Percentiles rank a stretch among this genome's conserved stretches.
phyloP scores from a whole-genome alignment of 2,113 vertebrate genomes.

The Albula goreensis region DNA sequence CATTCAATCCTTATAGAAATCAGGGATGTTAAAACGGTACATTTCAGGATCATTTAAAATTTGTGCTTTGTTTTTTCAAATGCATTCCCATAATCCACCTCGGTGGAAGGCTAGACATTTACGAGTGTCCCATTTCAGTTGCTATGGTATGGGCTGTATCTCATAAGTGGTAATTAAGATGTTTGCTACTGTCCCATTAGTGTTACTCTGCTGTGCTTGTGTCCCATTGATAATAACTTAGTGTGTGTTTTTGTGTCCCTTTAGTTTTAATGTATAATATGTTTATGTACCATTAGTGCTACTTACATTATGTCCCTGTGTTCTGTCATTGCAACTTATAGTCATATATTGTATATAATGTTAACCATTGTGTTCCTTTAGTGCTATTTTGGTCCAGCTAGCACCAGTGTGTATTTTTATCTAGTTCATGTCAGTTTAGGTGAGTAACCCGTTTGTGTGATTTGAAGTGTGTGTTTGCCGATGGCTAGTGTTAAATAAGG shows the following conservation, averaged over 20 bases:
- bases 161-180: not conserved
- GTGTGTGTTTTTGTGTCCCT: not conserved
- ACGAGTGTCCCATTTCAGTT: not conserved
- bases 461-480: slow-evolving; percentile 54
- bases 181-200: not conserved
- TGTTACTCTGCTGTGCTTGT: not conserved
- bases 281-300: not conserved
- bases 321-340: no score
- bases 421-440: no score
- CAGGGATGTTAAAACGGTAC: slow-evolving; percentile 43
- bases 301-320: not conserved
- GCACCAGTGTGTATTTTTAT: not conserved
- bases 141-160: not conserved
- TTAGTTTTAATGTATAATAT: not conserved
- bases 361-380: not conserved
- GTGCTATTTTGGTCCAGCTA: not conserved
- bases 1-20: no score
- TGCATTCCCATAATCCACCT: slow-evolving; percentile 50
- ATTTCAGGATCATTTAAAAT: slow-evolving; percentile 33
- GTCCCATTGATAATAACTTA: not conserved
- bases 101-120: slow-evolving; percentile 56
- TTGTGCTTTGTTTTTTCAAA: slow-evolving; percentile 66
- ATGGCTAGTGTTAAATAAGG: slow-evolving; percentile 47
- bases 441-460: not conserved
- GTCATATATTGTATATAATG: no score